Evolutionary conservation across 2,797 vertebrate genomes (phyloP).

Genomic region (Sebastes nivosus): DNA sequence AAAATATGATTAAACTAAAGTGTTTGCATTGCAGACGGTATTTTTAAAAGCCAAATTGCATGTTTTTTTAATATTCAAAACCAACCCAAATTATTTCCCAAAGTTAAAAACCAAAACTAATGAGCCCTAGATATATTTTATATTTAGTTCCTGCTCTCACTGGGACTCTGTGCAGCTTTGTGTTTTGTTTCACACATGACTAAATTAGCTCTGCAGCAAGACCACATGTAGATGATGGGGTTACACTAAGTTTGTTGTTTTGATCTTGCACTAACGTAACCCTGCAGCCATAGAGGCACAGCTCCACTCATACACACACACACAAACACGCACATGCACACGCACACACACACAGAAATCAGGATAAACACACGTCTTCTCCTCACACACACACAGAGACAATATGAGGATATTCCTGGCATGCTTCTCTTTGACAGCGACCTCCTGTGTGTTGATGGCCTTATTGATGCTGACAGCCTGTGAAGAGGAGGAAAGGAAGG

Average conservation of each 20-base stretch:
- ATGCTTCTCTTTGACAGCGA: constrained; percentile 98
- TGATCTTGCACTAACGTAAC: constrained; percentile 50
- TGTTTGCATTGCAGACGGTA: neutral
- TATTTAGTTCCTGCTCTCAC: neutral
- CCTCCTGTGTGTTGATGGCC: constrained; percentile 99
- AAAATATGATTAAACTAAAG: neutral
- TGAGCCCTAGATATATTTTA: neutral
- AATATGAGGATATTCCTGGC: constrained; percentile 97
- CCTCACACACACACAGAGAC: neutral
- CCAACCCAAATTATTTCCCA: neutral
- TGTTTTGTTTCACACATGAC: constrained; percentile 22
- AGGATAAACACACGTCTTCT: neutral
- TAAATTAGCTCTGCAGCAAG: constrained; percentile 34
- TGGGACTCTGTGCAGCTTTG: neutral
- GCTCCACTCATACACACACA: neutral
- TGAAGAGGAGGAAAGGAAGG: constrained; percentile 43
- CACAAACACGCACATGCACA: neutral
- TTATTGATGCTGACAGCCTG: constrained; percentile 99
- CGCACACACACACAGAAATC: neutral
- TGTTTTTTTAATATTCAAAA: neutral
- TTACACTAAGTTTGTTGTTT: constrained; percentile 43
- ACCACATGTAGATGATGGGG: constrained; percentile 15
- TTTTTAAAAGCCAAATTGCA: neutral
- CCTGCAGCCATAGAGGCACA: constrained; percentile 8
- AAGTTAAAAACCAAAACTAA: neutral